phyloP scores from a whole-genome alignment of 2,797 vertebrate species.

The Natrix natrix region DNA sequence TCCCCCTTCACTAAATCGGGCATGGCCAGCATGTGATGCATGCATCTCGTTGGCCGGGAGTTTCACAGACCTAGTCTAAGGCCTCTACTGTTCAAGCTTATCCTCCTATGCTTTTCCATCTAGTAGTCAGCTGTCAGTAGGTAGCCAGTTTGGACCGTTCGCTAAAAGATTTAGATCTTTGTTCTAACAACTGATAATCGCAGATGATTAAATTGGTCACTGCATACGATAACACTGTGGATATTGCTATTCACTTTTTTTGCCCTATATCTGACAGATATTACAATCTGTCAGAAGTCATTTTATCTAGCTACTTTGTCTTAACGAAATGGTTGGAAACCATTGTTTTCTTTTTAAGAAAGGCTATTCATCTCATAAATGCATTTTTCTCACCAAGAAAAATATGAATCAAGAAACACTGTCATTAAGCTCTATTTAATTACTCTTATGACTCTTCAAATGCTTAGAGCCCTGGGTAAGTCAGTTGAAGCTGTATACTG shows the following conservation, averaged over 20 bases:
- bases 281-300: conserved; percentile 9
- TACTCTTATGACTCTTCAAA: conserved; percentile 24
- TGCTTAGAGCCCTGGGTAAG: background rate
- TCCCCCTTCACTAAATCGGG: too few relatives aligned
- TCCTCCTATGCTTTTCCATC: background rate
- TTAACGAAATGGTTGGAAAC: conserved; percentile 29
- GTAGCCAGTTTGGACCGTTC: background rate
- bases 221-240: background rate
- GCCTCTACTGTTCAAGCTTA: background rate
- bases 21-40: too few relatives aligned
- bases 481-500: background rate
- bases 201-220: background rate
- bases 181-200: background rate
- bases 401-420: conserved; percentile 44
- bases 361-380: conserved; percentile 7
- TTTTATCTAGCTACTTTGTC: conserved; percentile 6
- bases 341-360: conserved; percentile 32
- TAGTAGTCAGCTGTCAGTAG: background rate
- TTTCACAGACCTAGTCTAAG: too few relatives aligned
- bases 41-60: too few relatives aligned
- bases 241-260: background rate
- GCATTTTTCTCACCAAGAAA: conserved; percentile 19
- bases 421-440: conserved; percentile 39
- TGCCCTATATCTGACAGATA: background rate
- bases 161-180: background rate